phyloP scores from a whole-genome alignment of 2,888 invertebrate species.

The Eristalis pertinax region DNA sequence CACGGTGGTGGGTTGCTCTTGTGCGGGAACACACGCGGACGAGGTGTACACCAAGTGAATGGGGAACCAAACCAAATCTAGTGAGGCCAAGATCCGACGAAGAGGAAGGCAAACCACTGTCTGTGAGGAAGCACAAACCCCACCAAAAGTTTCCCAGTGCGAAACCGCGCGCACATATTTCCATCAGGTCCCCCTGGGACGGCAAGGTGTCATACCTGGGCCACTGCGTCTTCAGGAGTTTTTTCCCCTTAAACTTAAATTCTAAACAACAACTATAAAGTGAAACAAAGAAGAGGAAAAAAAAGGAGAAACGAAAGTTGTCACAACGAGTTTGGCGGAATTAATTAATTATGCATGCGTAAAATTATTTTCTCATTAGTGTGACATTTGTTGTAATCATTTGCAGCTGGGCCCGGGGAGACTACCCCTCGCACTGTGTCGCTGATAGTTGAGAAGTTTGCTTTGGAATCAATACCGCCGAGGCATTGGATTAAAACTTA shows the following conservation, averaged over 20 bases:
- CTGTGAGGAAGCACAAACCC: neutral
- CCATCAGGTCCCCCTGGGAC: neutral
- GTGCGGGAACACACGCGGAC: slow-evolving; percentile 4
- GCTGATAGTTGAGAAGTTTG: slow-evolving; percentile 23
- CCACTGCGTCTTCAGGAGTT: neutral
- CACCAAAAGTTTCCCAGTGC: neutral
- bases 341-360: slow-evolving; percentile 59
- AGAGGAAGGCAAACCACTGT: slow-evolving; percentile 8
- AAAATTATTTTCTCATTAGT: slow-evolving; percentile 53
- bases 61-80: neutral
- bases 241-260: neutral
- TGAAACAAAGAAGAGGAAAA: neutral
- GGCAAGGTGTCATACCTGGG: neutral
- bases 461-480: slow-evolving; percentile 20
- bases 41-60: neutral
- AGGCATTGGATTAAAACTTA: slow-evolving; percentile 26
- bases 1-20: neutral
- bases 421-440: neutral
- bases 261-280: slow-evolving; percentile 22
- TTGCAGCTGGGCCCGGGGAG: slow-evolving; percentile 2
- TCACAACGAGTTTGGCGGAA: slow-evolving; percentile 26
- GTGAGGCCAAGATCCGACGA: slow-evolving; percentile 30
- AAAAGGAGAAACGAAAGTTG: slow-evolving; percentile 4
- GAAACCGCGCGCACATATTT: neutral
- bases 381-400: slow-evolving; percentile 52